phyloP scores from a whole-genome alignment of 2,797 vertebrate species.

The Aeoliscus strigatus region DNA sequence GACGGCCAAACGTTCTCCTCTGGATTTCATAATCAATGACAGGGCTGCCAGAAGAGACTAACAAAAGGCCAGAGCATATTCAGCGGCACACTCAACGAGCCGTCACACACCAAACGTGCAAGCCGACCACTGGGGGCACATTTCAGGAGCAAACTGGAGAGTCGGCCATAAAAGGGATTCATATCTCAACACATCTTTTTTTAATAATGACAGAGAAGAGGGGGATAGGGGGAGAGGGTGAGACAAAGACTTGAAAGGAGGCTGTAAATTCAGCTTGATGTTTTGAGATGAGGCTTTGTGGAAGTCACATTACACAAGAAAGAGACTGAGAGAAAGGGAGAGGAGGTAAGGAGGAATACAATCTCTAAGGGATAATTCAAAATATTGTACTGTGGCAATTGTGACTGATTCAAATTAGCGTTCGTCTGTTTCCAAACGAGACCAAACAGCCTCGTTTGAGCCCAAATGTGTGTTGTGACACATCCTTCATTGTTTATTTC shows the following conservation, averaged over 20 bases:
- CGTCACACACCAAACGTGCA: constrained; percentile 33
- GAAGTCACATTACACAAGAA: constrained; percentile 41
- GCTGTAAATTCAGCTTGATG: constrained; percentile 67
- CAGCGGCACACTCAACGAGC: constrained; percentile 64
- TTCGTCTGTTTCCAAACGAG: constrained; percentile 69
- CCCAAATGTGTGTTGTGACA: constrained; percentile 68
- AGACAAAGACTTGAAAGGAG: constrained; percentile 67
- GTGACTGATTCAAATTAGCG: constrained; percentile 66
- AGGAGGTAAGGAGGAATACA: constrained; percentile 18
- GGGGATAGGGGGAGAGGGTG: constrained; percentile 61
- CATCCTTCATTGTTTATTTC: constrained; percentile 71
- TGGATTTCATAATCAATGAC: constrained; percentile 99
- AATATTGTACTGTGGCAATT: constrained; percentile 58
- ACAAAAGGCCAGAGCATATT: constrained; percentile 91
- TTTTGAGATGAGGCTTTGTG: constrained; percentile 58
- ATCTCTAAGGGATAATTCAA: constrained; percentile 56
- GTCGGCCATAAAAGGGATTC: constrained; percentile 88
- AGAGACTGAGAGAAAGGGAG: constrained; percentile 8
- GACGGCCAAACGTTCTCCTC: constrained; percentile 94
- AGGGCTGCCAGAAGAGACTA: constrained; percentile 91
- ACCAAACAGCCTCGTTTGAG: constrained; percentile 67
- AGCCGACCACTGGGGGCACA: constrained; percentile 83
- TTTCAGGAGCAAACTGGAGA: constrained; percentile 86
- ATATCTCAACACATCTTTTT: constrained; percentile 89
- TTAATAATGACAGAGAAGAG: constrained; percentile 90